These are phyloP conservation scores for Pterostichus madidus DNA, from an alignment of 2,888 invertebrate genomes.

Conservation along the genomic window DNA sequence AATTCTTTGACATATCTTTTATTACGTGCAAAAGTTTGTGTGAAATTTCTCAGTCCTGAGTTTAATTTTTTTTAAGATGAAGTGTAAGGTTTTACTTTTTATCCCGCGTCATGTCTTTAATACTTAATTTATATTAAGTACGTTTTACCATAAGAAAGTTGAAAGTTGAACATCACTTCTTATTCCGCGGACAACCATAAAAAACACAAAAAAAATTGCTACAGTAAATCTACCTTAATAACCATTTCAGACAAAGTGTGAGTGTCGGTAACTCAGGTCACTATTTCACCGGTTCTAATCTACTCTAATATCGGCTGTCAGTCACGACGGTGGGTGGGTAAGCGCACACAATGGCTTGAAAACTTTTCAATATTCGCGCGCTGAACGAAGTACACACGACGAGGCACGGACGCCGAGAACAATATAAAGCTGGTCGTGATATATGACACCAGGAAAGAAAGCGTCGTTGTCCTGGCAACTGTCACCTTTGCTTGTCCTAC, in stretches of 20 bases:
- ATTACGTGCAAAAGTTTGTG: no score
- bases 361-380: conserved; percentile 48
- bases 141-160: no score
- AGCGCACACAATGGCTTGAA: conserved; percentile 41
- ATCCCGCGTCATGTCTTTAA: no score
- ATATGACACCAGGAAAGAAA: conserved; percentile 51
- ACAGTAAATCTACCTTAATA: conserved; percentile 1
- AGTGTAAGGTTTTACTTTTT: no score
- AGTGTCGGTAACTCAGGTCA: conserved; percentile 17
- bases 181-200: no score
- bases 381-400: conserved; percentile 30
- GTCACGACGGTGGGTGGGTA: conserved; percentile 15
- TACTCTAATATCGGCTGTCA: conserved; percentile 41
- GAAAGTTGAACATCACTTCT: no score
- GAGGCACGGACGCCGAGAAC: conserved; percentile 33
- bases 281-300: conserved; percentile 40
- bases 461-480: conserved; percentile 47
- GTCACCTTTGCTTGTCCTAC: conserved; percentile 50
- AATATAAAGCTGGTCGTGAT: conserved; percentile 52
- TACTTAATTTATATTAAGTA: no score
- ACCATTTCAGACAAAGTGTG: neutral
- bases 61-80: no score
- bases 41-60: no score
- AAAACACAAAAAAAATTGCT: neutral
- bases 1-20: no score